phyloP scores from a whole-genome alignment of 2,113 vertebrate genomes.

The Carettochelys insculpta region DNA sequence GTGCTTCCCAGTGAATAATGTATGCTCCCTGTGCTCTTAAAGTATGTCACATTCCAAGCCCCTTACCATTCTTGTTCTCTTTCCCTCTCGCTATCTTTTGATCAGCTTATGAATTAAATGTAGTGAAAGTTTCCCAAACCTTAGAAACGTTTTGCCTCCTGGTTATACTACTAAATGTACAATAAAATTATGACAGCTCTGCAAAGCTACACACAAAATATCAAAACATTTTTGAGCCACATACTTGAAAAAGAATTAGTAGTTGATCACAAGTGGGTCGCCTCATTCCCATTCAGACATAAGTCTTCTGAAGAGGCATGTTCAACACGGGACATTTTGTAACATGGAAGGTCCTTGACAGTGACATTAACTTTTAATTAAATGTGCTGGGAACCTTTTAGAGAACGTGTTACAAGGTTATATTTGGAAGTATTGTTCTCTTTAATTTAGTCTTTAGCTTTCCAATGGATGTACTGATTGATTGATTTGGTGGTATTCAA shows the following conservation, averaged over 20 bases:
- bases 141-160: neutral
- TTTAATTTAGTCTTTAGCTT: neutral
- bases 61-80: neutral
- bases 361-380: neutral
- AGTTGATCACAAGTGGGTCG: neutral
- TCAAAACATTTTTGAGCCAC: neutral
- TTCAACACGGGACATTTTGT: neutral
- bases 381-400: neutral
- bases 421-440: conserved; percentile 5
- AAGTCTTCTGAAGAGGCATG: neutral
- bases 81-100: neutral
- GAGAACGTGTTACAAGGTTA: neutral
- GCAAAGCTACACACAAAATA: neutral
- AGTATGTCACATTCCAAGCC: rapidly evolving
- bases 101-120: neutral
- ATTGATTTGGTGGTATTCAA: neutral
- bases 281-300: neutral
- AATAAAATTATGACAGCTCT: neutral
- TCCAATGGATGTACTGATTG: neutral
- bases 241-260: neutral
- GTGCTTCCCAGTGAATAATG: neutral
- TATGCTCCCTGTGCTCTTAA: neutral
- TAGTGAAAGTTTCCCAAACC: neutral
- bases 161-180: neutral
- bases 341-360: neutral